Base-by-base conservation (phyloP, 2,888 invertebrate species). In the Eulithis prunata region DNA sequence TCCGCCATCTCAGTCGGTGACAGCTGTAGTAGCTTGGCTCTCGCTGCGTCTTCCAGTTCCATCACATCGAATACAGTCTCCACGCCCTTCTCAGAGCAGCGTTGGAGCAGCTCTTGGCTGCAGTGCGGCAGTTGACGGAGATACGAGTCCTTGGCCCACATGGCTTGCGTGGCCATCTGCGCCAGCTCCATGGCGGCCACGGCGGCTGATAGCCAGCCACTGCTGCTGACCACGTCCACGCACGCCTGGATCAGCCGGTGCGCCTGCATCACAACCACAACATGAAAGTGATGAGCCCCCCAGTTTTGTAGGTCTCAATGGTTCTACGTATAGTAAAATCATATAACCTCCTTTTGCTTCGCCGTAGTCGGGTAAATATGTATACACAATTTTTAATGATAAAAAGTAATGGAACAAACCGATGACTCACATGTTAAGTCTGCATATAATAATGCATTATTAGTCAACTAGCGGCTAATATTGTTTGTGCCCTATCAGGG, bases 151-250 rank as follows among this genome's bases (percentile, higher is more conserved):
- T 99, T 99, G 80, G 97, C 98, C 99, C 99, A 99, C 99, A 99
- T 99, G 10, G 99, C 99, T 90, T 99, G 99, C 0, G 99, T 99
- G 2, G 98, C 97, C 99, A 99, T 99, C 93, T 99, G 99, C 0
- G 99, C 98, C 79, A 99, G 94, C 90, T 99, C 99, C 99, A 99
- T 99, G 78, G 99, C 99, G 14, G 99, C 98, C 49, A 99, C 97
- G 4, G 99, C 99, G 0, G 99, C 99, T 0, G 98, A 96, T 57
- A 99, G 94, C 99, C 99, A 99, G 43, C 99, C 99, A 79, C 99
- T 99, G 53, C 98, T 98, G 95, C 77, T 98, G 0, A 93, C 92
- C 55, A 98, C 98, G 88, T 98, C 99, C 41, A 99, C 99, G 87
- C 99, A 99, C 0, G 99, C 99, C 83, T 97, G 97, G 83, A 98